Conservation (phyloP, 1,140 invertebrate genomes). For the Drosophila ananassae region DNA sequence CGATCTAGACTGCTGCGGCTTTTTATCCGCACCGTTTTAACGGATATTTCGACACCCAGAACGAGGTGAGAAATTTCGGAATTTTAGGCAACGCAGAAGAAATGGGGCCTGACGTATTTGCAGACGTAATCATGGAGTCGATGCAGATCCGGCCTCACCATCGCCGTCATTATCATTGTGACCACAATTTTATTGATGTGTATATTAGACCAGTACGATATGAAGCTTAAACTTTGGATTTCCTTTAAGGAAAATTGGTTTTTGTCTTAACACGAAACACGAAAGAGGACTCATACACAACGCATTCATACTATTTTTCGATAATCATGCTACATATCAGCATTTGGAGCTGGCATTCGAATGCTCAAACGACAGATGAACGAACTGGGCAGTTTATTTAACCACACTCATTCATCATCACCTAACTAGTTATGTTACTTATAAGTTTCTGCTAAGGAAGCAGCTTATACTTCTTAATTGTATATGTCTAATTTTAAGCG, state of each 20-base stretch:
- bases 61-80: conserved; percentile 44
- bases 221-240: conserved; percentile 55
- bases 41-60: conserved; percentile 34
- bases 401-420: neutral
- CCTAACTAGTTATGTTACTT: conserved; percentile 27
- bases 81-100: conserved; percentile 44
- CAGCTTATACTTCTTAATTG: conserved; percentile 43
- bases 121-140: conserved; percentile 28
- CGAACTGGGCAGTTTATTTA: conserved; percentile 49
- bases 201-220: conserved; percentile 61
- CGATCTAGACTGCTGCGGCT: conserved; percentile 38
- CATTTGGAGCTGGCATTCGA: conserved; percentile 72
- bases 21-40: conserved; percentile 62
- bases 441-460: conserved; percentile 61
- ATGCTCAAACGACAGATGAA: conserved; percentile 49
- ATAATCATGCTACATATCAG: conserved; percentile 82
- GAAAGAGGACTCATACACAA: conserved; percentile 9
- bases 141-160: conserved; percentile 33
- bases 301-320: conserved; percentile 65
- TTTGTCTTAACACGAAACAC: conserved; percentile 5
- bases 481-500: conserved; percentile 58
- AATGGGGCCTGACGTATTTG: neutral
- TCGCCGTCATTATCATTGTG: conserved; percentile 50
- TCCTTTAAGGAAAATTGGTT: conserved; percentile 55
- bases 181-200: conserved; percentile 67